Evolutionary conservation across 1,140 invertebrate genomes (phyloP).

Genomic region (Copidosoma floridanum): DNA sequence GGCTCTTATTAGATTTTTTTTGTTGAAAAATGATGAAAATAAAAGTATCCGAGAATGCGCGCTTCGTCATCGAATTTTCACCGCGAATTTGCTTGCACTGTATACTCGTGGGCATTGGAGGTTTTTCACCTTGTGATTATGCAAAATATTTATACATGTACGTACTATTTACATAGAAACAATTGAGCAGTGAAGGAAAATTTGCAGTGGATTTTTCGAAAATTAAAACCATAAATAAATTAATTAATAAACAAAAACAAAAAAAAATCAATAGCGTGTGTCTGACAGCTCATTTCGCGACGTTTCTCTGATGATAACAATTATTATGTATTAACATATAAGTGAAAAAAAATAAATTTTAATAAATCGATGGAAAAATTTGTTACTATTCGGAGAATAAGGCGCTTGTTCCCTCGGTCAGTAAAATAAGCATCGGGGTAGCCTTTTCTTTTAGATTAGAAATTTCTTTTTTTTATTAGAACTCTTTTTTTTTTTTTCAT

Average conservation of each 20-base stretch:
- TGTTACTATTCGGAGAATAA: constrained; percentile 11
- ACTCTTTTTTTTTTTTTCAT: constrained; percentile 4
- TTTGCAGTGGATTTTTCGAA: neutral
- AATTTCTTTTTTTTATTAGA: constrained; percentile 10
- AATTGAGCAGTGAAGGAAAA: too few species aligned
- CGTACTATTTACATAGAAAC: too few species aligned
- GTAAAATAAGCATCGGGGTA: neutral
- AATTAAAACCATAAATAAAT: too few species aligned
- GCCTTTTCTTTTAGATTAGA: constrained; percentile 5
- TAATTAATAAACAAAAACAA: too few species aligned
- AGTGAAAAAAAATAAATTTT: neutral
- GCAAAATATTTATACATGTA: too few species aligned
- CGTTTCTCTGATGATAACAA: constrained; percentile 1
- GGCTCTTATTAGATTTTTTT: too few species aligned
- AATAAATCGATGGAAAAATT: constrained; percentile 13
- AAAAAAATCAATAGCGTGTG: too few species aligned
- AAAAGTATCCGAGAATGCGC: too few species aligned
- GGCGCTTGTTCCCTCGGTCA: neutral
- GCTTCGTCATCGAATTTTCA: constrained; percentile 2
- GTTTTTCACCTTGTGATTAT: constrained; percentile 4
- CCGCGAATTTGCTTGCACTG: neutral
- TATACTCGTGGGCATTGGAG: constrained; percentile 4
- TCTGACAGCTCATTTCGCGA: neutral
- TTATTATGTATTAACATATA: constrained; percentile 14
- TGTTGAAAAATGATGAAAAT: too few species aligned